phyloP scores from a whole-genome alignment of 2,888 invertebrate species.

The Blastobasis adustella region DNA sequence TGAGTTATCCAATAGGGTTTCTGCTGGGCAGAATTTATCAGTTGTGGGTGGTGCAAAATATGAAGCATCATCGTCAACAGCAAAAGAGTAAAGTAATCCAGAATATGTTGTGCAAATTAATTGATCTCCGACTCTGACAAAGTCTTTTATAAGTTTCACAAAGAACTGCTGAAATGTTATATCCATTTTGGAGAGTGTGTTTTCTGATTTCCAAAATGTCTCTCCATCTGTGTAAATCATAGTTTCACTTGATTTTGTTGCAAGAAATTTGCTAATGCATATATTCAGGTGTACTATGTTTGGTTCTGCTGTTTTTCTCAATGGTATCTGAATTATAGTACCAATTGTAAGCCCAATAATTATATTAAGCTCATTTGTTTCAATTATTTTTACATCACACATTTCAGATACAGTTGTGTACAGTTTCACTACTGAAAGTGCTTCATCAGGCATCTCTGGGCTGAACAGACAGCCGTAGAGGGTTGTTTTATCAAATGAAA shows the following conservation, averaged over 20 bases:
- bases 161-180: conserved; percentile 36
- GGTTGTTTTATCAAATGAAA: conserved; percentile 36
- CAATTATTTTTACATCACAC: conserved; percentile 31
- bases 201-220: conserved; percentile 48
- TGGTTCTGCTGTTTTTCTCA: conserved; percentile 21
- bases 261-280: conserved; percentile 36
- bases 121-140: conserved; percentile 32
- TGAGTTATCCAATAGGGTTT: conserved; percentile 35
- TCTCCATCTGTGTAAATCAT: conserved; percentile 50
- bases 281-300: conserved; percentile 44
- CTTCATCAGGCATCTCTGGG: conserved; percentile 19
- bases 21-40: conserved; percentile 36
- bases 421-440: conserved; percentile 29
- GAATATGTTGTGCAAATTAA: conserved; percentile 50
- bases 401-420: conserved; percentile 48
- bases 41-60: conserved; percentile 23
- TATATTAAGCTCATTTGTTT: conserved; percentile 21
- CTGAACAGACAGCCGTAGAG: conserved; percentile 36
- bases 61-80: conserved; percentile 27
- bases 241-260: conserved; percentile 25
- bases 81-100: conserved; percentile 42
- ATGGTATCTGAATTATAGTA: conserved; percentile 35
- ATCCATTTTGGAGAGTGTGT: conserved; percentile 27
- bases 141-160: conserved; percentile 45
- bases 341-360: conserved; percentile 44